Conservation (phyloP, 2,113 vertebrate species). For the Phrynosoma blainvillii region DNA sequence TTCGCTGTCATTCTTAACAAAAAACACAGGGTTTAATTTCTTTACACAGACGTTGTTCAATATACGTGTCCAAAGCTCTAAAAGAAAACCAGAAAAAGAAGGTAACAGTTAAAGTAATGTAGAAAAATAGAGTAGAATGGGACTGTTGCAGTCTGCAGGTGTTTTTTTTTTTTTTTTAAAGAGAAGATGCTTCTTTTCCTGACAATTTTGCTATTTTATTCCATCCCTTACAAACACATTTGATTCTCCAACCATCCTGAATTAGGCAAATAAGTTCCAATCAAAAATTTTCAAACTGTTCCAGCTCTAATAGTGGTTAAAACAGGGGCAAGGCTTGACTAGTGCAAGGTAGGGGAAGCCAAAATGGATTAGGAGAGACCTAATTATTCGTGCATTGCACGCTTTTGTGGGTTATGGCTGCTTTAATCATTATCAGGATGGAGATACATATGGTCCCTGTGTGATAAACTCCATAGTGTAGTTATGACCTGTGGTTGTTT, state of each 20-base stretch:
- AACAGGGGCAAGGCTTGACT: neutral
- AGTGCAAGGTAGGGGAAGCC: neutral
- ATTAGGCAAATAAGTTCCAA: neutral
- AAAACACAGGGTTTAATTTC: constrained; percentile 58
- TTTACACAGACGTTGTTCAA: constrained; percentile 65
- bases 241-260: neutral
- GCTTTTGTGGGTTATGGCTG: no score
- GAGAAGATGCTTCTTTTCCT: no score
- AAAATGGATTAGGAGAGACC: neutral
- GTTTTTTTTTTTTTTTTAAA: no score
- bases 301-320: neutral
- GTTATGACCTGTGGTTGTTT: neutral
- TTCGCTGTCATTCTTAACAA: constrained; percentile 53
- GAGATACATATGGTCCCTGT: no score
- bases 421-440: no score
- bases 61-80: constrained; percentile 46
- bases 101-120: neutral
- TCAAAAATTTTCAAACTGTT: neutral
- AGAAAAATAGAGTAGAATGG: neutral
- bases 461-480: neutral
- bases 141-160: no score
- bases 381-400: neutral
- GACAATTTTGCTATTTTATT: no score
- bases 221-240: neutral
- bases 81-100: neutral